These are phyloP conservation scores for Tribolium freemani DNA, from an alignment of 2,888 invertebrate species.

Conservation along the genomic window DNA sequence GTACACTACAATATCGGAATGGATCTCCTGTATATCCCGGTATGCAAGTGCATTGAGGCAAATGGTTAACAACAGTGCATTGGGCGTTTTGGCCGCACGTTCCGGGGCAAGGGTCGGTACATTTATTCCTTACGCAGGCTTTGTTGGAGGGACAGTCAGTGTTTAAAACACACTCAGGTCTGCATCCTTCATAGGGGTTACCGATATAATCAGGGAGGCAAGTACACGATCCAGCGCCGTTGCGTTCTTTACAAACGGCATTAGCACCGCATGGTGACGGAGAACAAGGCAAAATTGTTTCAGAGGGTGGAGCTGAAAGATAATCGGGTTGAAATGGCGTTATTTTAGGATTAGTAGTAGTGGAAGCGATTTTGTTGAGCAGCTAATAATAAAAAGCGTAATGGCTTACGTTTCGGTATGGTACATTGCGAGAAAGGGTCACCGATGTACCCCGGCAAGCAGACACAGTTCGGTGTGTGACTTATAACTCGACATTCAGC, in stretches of 20 bases:
- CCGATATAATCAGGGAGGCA: conserved; percentile 82
- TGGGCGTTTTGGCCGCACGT: conserved; percentile 82
- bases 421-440: conserved; percentile 78
- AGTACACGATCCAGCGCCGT: conserved; percentile 77
- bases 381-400: conserved; percentile 39
- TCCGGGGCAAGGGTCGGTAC: conserved; percentile 85
- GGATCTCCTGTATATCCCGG: conserved; percentile 76
- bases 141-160: conserved; percentile 80
- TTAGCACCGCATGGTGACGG: conserved; percentile 83
- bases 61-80: conserved; percentile 82
- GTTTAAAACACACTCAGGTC: conserved; percentile 81
- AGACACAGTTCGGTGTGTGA: conserved; percentile 79
- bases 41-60: conserved; percentile 78
- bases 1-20: conserved; percentile 64
- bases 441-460: conserved; percentile 71
- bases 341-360: conserved; percentile 41
- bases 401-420: conserved; percentile 49
- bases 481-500: conserved; percentile 81
- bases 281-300: conserved; percentile 71
- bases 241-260: conserved; percentile 74
- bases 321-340: conserved; percentile 24
- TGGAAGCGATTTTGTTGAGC: conserved; percentile 20
- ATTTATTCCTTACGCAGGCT: conserved; percentile 82
- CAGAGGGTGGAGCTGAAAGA: conserved; percentile 57
- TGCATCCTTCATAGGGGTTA: conserved; percentile 83